Evolutionary conservation across 2,113 vertebrate species (phyloP), one percentile per base, ranked within the genome.

Genomic region (Nansenia antarctica): DNA sequence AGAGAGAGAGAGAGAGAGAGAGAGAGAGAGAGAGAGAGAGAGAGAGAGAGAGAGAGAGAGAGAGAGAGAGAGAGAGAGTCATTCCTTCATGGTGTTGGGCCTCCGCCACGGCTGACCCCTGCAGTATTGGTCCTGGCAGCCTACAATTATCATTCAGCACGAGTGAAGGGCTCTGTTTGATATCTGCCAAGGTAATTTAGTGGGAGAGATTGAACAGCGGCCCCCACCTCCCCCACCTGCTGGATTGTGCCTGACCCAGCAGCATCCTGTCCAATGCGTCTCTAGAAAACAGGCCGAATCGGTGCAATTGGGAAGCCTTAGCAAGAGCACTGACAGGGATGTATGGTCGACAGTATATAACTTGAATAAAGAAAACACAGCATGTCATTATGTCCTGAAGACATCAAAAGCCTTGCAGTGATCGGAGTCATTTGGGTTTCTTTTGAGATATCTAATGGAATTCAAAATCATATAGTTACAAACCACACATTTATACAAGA

Each of bases 151-250:
- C 63, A 88, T 83, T 89, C 73, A 69, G 70, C 27, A 71, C 67
- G 72, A 87, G 78, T 78, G 65, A 73, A 84, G 84, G 84, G 79
- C 78, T 82, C 59, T 79, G 88, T 91, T 90, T 89, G 84, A 89
- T 92, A 91, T 85, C 63, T 82, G 82, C 73, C 24, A 52, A 83
- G 76, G 83, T 88, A 87, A 89, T 91, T 93, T 87, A 89, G 69
- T 79, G 61, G 84, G 78, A 86, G 76, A 90, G 88, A 90, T 90
- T 91, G 72, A 72, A 76, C 64, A 45, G 55, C 69, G 79, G 52
- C 82, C n/a, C n/a, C n/a, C n/a, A n/a, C n/a, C n/a, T n/a, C 22
- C 32, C 61, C 64, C 57, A 67, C n/a, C n/a, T n/a, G n/a, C n/a
- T n/a, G 29, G 59, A 83, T 75, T 39, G 52, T 1, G 1, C 37